Base-by-base conservation (phyloP, 2,797 vertebrate species). In the Cyclopterus lumpus region DNA sequence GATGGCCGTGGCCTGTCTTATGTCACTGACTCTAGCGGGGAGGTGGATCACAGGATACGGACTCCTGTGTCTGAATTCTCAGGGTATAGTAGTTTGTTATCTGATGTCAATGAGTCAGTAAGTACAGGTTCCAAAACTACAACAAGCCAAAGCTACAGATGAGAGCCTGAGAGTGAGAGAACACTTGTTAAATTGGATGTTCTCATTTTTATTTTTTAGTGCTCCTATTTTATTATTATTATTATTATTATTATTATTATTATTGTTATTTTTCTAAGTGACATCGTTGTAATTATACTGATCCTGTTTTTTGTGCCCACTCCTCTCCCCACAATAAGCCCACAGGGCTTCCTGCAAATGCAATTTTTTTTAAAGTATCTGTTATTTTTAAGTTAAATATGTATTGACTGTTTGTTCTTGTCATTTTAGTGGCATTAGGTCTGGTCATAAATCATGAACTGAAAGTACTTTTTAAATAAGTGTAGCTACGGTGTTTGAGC, bases 141-240 rank as follows among this genome's bases (percentile, higher is more conserved):
- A 90, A 97, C 96, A 95, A 99, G 97, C 97, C 98, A 99, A 96
- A 99, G 97, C 94, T 99, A 97, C 96, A 97, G 97, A 97, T 99
- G 96, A 99, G 91, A 92, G 93, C 94, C 81, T 84, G 82, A 71
- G 81, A 84, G 88, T 67, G 91, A 94, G 83, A 86, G 92, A 93
- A 83, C 80, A 82, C 84, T 86, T 86, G 89, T 94, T 94, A 93
- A 93, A 92, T 91, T 93, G 89, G 86, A 85, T 93, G 92, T 93
- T 93, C 91, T 87, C 85, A 54, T 77, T 85, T 86, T 60, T 3
- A 82, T 73, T 66, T 89, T 87, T 87, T 90, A 84, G 86, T 95
- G 81, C 91, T 90, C 73, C 85, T 92, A 87, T 92, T 80, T 93
- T 94, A 79, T 93, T 93, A 95, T 95, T 95, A 73, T 89, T 84